Evolutionary conservation across 2,113 vertebrate species (phyloP), one percentile per base, ranked within the genome.

Genomic region (Bubo scandiacus): DNA sequence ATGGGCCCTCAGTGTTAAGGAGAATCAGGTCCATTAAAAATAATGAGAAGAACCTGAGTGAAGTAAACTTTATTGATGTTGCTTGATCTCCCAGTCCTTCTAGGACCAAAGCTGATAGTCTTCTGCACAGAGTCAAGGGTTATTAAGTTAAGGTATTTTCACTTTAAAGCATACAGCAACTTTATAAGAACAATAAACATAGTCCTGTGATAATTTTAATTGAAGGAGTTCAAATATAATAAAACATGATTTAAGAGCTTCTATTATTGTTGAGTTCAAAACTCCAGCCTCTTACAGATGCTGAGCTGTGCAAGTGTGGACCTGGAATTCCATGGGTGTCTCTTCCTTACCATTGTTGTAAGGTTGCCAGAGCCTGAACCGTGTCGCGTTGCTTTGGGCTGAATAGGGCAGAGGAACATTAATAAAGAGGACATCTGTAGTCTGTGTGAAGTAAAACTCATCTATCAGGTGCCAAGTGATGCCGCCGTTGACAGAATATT

Each of bases 361-460:
- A 30, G 99, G 99, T 45, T 99, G 99, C 99, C 99, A 99, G 66
- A 99, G 98, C 95, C 99, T 97, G 98, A 99, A 99, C 59, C 99
- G 98, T 0, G 99, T 99, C 11, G 99, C 98, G 0, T 99, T 99
- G 96, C 98, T 99, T 97, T 99, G 99, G 88, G 99, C 99, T 27
- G 98, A 93, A 3, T 98, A 95, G 22, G 99, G 99, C 90, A 99
- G 98, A 9, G 99, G 98, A 85, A 99, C 98, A 51, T 99, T 99
- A 88, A 99, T 98, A 90, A 99, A 99, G 81, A 99, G 98, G 4
- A 99, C 99, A 75, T 99, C 99, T 9, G 99, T 99, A 11, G 99
- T 99, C 84, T 99, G 98, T 21, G 99, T 99, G 96, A 99, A 99
- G 96, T 99, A 99, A 97, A 99, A 99, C 97, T 99, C 99, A 94